Evolutionary conservation across 2,888 invertebrate species (phyloP), one percentile per base, ranked within the genome.

Genomic region (Gasteruption jaculator): DNA sequence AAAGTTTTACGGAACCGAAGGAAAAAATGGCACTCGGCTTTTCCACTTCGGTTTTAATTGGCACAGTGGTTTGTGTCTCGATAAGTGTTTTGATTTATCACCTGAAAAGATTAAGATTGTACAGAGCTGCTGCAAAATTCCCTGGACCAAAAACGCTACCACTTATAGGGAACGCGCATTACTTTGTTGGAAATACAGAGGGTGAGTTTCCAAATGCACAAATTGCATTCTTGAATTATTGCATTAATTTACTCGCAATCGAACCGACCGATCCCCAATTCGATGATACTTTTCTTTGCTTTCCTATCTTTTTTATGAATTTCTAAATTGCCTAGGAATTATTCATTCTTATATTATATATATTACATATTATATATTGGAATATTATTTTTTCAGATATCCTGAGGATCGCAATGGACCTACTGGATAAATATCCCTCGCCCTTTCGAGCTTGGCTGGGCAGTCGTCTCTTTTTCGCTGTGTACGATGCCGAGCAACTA

Each of bases 381-480:
- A n/a, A n/a, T 8, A 30, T 31, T 39, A 27, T 30, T 24, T 29
- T 43, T 41, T 35, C 41, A 60, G 59, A 56, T 34, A 57, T 58
- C 21, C 32, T 57, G 6, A 49, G 41, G 5, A 57, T 50, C 34
- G 37, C 53, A 8, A 48, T 38, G 22, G 43, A 48, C 30, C 32
- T 58, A 11, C 16, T 53, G 30, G 29, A 48, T 5, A 16, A 39
- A 1, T 56, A 58, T 48, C 48, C 56, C 27, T 57, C 59, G 4
- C 58, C 57, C 5, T 51, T 53, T 16, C 53, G 54, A 30, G 46
- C 53, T 5, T 60, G 59, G 56, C 37, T 60, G 5, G 59, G 53
- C 12, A 42, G 35, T 18, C 49, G 52, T 35, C 33, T 58, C 5
- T 54, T 53, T 29, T 48, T 60, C 12, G 53, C 31, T 1, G 40